Evolutionary conservation across 2,113 vertebrate genomes (phyloP).

Genomic region (Saimiri boliviensis): DNA sequence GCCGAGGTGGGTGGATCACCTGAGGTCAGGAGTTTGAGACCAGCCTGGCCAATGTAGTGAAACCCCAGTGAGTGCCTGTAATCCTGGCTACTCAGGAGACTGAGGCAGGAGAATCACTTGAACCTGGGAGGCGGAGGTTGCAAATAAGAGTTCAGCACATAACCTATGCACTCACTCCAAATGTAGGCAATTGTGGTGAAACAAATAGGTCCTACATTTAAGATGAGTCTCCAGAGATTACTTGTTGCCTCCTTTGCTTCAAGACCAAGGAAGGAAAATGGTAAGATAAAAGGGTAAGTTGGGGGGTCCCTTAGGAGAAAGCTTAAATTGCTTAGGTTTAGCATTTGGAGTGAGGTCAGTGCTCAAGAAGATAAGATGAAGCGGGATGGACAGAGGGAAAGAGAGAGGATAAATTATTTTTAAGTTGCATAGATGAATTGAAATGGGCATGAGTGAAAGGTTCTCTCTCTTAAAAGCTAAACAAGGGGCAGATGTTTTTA

Average conservation of each 20-base stretch:
- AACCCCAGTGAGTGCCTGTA: no score
- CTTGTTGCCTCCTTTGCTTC: not conserved
- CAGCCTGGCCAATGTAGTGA: no score
- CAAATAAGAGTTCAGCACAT: not conserved
- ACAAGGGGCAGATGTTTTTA: not conserved
- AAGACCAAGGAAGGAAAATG: not conserved
- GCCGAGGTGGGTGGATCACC: no score
- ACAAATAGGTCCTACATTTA: not conserved
- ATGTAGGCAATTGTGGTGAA: not conserved
- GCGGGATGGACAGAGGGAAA: not conserved
- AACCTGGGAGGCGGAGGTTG: no score
- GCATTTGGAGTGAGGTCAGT: not conserved
- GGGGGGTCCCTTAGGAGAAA: not conserved
- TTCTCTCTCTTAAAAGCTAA: not conserved
- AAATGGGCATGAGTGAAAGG: not conserved
- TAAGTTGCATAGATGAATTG: not conserved
- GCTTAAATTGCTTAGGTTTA: not conserved
- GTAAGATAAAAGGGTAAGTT: not conserved
- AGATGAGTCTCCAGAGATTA: not conserved
- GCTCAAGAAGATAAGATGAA: not conserved
- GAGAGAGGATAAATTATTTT: not conserved
- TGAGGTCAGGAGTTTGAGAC: no score
- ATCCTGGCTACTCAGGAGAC: no score
- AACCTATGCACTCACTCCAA: not conserved
- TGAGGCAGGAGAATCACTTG: no score